phyloP scores from a whole-genome alignment of 2,113 vertebrate species.

The Amia ocellicauda region DNA sequence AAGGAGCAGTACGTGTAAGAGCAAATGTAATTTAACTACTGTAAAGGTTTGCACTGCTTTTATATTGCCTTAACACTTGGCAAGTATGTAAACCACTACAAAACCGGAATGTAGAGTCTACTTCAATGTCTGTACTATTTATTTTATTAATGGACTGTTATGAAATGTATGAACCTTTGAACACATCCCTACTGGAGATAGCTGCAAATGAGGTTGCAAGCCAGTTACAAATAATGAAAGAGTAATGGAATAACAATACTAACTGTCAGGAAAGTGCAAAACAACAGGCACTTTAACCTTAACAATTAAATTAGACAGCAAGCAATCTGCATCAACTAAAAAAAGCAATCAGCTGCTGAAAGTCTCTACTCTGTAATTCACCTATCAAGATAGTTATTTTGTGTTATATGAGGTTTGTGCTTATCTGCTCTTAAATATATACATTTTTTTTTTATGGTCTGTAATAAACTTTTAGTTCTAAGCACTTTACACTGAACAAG shows the following conservation, averaged over 20 bases:
- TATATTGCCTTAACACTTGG: too few relatives aligned
- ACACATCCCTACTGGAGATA: not conserved
- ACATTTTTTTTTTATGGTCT: not conserved
- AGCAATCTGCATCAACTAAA: slow-evolving; percentile 27
- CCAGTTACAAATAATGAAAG: not conserved
- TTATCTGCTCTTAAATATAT: not conserved
- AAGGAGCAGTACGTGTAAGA: too few relatives aligned
- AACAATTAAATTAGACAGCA: slow-evolving; percentile 7
- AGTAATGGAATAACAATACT: not conserved
- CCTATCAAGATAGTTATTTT: not conserved
- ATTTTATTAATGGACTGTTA: too few relatives aligned
- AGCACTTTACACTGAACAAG: too few relatives aligned
- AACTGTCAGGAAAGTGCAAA: slow-evolving; percentile 8
- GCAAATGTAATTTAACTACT: too few relatives aligned
- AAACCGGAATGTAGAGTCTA: too few relatives aligned
- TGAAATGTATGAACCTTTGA: too few relatives aligned
- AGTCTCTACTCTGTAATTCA: slow-evolving; percentile 17
- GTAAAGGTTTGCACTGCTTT: too few relatives aligned
- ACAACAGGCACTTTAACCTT: slow-evolving; percentile 10
- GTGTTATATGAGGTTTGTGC: not conserved
- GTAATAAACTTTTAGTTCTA: too few relatives aligned
- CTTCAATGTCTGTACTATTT: too few relatives aligned
- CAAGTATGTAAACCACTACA: too few relatives aligned
- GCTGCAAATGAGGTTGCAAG: not conserved
- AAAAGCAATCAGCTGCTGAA: too few relatives aligned